These are phyloP conservation scores for Malurus splendens DNA, from an alignment of 2,797 vertebrate species.

Conservation along the genomic window DNA sequence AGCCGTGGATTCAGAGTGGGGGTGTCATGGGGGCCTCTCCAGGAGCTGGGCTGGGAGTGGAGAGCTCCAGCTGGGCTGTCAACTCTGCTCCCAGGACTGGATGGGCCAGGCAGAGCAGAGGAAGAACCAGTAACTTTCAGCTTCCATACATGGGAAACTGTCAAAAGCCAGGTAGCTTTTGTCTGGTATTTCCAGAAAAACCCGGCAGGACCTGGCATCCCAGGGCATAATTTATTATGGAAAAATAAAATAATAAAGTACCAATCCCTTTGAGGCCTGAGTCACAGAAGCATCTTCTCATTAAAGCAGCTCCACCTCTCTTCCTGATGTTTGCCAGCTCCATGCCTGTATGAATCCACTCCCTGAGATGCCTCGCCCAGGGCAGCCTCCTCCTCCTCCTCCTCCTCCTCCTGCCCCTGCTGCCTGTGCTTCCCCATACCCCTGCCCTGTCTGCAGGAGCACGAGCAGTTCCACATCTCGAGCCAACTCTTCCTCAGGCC, in stretches of 20 bases:
- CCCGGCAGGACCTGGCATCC: constrained; percentile 62
- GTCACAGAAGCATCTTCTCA: constrained; percentile 70
- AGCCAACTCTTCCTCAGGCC: background rate
- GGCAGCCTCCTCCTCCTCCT: background rate
- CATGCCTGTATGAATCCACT: constrained; percentile 17
- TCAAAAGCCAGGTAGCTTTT: constrained; percentile 57
- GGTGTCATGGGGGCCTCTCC: background rate
- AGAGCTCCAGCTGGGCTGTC: background rate
- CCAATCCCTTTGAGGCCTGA: constrained; percentile 72
- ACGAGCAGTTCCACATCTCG: background rate
- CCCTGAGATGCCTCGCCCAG: constrained; percentile 3
- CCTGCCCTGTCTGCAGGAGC: background rate
- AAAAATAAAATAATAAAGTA: constrained; percentile 74
- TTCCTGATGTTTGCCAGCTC: constrained; percentile 39
- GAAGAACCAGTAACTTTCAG: constrained; percentile 10
- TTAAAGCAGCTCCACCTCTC: constrained; percentile 69
- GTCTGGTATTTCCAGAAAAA: constrained; percentile 64
- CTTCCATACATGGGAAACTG: constrained; percentile 51
- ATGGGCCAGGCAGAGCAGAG: background rate
- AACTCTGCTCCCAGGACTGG: background rate
- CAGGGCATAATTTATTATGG: constrained; percentile 72
- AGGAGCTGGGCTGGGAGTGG: background rate
- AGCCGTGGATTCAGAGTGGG: background rate
- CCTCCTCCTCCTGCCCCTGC: background rate
- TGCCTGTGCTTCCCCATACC: background rate